Evolutionary conservation across 2,888 invertebrate species (phyloP).

Genomic region (Therioaphis trifolii): DNA sequence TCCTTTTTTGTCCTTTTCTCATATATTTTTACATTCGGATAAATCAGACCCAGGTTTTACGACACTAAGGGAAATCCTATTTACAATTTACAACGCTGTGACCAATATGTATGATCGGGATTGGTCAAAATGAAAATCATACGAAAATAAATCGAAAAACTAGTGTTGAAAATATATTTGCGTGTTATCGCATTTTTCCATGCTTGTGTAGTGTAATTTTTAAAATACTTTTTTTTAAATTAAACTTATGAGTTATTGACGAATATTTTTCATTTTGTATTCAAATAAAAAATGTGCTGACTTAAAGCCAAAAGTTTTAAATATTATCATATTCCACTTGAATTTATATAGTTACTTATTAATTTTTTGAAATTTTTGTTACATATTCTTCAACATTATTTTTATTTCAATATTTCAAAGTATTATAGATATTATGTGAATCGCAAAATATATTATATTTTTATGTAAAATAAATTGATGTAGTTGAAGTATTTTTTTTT

Average conservation of each 20-base stretch:
- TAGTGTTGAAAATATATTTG: conserved; percentile 49
- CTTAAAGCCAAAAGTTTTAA: too few species aligned
- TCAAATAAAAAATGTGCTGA: too few species aligned
- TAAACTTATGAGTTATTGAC: not conserved
- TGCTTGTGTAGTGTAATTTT: not conserved
- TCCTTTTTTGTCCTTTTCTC: conserved; percentile 56
- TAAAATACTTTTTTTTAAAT: not conserved
- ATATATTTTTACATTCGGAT: conserved; percentile 60
- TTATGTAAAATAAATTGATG: too few species aligned
- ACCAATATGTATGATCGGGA: conserved; percentile 57
- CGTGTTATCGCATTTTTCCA: conserved; percentile 16
- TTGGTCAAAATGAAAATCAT: conserved; percentile 58
- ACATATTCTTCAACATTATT: too few species aligned
- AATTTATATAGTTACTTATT: too few species aligned
- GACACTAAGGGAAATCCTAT: conserved; percentile 56
- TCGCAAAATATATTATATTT: too few species aligned
- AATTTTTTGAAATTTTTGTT: too few species aligned
- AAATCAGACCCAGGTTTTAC: conserved; percentile 61
- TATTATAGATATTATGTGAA: too few species aligned
- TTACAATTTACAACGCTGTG: conserved; percentile 58
- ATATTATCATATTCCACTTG: too few species aligned
- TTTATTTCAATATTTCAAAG: too few species aligned
- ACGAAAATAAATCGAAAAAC: conserved; percentile 50
- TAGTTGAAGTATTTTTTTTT: too few species aligned
- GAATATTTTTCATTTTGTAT: too few species aligned